Conservation (phyloP, 2,797 vertebrate species). For the Manis pentadactyla region DNA sequence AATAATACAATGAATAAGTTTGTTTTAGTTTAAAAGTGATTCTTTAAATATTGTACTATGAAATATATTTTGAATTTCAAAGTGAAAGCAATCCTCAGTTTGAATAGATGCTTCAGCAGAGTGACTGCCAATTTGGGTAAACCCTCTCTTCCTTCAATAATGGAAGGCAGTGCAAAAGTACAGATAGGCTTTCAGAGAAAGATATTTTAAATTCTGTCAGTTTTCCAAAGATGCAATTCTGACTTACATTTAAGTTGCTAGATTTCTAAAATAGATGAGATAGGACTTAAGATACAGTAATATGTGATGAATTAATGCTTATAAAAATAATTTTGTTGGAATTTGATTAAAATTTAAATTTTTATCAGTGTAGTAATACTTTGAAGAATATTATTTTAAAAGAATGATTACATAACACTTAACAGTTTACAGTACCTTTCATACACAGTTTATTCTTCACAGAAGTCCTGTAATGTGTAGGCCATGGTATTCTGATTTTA, state of each 20-base stretch:
- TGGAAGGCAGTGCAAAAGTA: background rate
- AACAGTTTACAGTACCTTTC: background rate
- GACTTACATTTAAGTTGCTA: background rate
- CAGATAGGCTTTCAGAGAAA: background rate
- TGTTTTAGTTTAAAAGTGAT: constrained; percentile 21
- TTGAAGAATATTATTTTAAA: background rate
- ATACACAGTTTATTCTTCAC: background rate
- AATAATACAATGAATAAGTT: background rate
- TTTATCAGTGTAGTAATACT: background rate
- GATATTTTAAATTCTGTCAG: constrained; percentile 19
- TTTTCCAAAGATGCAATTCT: constrained; percentile 10
- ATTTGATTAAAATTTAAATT: constrained; percentile 11
- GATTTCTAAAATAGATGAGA: background rate
- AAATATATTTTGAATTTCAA: constrained; percentile 52
- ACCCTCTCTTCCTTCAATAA: background rate
- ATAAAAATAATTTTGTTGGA: constrained; percentile 26
- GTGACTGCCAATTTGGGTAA: background rate
- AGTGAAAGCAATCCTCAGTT: background rate
- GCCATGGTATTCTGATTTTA: background rate
- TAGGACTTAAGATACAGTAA: background rate
- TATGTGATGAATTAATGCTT: background rate
- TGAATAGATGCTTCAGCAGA: background rate
- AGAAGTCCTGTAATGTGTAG: background rate
- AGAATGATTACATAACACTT: background rate
- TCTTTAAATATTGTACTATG: background rate